phyloP scores from a whole-genome alignment of 2,113 vertebrate genomes.

The Colinus virginianus region DNA sequence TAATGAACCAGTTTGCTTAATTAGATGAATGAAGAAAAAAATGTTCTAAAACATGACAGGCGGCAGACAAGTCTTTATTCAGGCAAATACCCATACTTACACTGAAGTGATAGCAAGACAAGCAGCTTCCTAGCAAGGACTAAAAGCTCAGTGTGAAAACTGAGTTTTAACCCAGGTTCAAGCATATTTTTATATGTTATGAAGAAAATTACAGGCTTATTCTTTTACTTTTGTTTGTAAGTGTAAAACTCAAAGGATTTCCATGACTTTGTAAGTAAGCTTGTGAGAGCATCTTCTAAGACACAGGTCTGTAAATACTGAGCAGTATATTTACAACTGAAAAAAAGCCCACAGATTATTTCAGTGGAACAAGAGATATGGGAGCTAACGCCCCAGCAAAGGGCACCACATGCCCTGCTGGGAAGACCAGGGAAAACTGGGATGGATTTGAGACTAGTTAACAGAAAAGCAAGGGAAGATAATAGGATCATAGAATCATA shows the following conservation, averaged over 20 bases:
- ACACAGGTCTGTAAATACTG: rapidly evolving
- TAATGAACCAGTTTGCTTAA: conserved; percentile 79
- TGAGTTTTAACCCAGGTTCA: neutral
- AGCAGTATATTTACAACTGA: neutral
- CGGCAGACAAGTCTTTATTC: neutral
- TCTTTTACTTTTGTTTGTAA: neutral
- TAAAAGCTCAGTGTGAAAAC: neutral
- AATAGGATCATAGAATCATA: too few species aligned
- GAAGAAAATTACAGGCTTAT: rapidly evolving
- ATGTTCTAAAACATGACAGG: conserved; percentile 41
- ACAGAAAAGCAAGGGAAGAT: neutral
- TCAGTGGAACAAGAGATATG: neutral
- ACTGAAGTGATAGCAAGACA: rapidly evolving
- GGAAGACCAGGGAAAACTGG: neutral
- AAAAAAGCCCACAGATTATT: neutral
- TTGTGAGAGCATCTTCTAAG: neutral
- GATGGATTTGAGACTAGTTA: neutral
- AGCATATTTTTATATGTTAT: neutral
- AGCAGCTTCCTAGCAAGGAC: neutral
- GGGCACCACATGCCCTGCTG: neutral
- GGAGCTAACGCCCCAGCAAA: neutral
- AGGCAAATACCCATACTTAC: neutral
- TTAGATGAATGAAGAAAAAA: conserved; percentile 65
- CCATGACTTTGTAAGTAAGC: neutral
- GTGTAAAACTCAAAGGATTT: neutral